Conservation (phyloP, 2,888 invertebrate genomes). For the Archips xylosteana region DNA sequence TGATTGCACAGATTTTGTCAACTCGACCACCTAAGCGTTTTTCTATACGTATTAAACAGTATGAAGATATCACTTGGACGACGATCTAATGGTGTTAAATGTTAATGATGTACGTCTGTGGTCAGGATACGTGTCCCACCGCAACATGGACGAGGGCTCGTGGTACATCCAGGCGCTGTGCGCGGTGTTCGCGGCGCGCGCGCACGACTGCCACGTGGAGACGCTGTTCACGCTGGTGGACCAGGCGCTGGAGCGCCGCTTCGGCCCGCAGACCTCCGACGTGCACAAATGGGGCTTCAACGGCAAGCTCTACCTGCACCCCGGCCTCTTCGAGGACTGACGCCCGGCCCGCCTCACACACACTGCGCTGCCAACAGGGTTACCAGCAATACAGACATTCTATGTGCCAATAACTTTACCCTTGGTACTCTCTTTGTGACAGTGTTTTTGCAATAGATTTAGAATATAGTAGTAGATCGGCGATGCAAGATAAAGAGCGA, state of each 20-base stretch:
- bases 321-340: constrained; percentile 81
- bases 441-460: no score
- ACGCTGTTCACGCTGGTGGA: constrained; percentile 88
- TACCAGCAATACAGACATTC: no score
- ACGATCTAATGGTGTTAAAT: no score
- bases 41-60: no score
- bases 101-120: not conserved
- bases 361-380: not conserved
- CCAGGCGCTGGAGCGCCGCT: constrained; percentile 66
- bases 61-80: no score
- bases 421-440: no score
- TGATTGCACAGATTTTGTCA: no score
- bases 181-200: constrained; percentile 87
- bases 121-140: constrained; percentile 85
- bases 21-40: no score
- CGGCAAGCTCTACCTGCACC: constrained; percentile 88
- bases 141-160: constrained; percentile 86
- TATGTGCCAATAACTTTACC: no score
- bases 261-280: constrained; percentile 86
- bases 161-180: constrained; percentile 91
- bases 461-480: no score
- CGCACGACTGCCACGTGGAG: constrained; percentile 87
- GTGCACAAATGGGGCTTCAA: constrained; percentile 88
- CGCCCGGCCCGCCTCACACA: not conserved
- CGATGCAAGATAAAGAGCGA: no score